A percentile compares a stretch with the other conserved stretches of the same genome.
Evolutionary conservation across 2,797 vertebrate genomes (phyloP).

Genomic region (Myotis vivesi): DNA sequence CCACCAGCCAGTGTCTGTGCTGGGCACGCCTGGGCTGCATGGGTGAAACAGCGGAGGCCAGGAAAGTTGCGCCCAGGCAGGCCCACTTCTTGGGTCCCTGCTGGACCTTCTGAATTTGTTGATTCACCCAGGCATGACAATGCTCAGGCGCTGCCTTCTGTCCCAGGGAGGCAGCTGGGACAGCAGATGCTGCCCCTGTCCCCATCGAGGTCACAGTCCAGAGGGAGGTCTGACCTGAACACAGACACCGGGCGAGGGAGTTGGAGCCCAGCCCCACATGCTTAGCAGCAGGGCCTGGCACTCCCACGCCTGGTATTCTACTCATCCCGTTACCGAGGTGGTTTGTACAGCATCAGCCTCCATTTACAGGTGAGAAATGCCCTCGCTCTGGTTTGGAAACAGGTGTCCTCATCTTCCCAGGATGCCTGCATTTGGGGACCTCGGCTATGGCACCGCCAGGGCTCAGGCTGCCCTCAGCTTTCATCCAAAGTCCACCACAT

Average conservation of each 20-base stretch:
- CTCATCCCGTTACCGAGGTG: fast-evolving
- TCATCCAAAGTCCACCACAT: no score
- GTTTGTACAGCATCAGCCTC: not conserved
- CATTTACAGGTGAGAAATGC: not conserved
- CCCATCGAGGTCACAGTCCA: fast-evolving
- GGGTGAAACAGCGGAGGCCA: fast-evolving
- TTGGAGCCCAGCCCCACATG: fast-evolving
- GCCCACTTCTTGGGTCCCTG: not conserved
- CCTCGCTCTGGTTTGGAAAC: fast-evolving
- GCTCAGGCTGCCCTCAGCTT: no score
- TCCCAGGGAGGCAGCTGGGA: not conserved
- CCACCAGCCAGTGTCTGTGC: not conserved
- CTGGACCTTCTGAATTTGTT: fast-evolving
- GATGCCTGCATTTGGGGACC: fast-evolving
- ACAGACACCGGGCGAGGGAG: fast-evolving
- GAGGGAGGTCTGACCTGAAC: not conserved
- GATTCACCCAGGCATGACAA: fast-evolving
- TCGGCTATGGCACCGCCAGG: fast-evolving
- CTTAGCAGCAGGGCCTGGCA: fast-evolving
- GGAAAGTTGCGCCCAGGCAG: fast-evolving
- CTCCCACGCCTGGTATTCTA: fast-evolving
- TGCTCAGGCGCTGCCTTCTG: fast-evolving
- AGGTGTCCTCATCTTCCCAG: fast-evolving
- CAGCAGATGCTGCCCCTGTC: fast-evolving
- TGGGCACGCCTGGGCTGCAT: fast-evolving